phyloP scores from a whole-genome alignment of 2,113 vertebrate species.

The Ptyas mucosa region DNA sequence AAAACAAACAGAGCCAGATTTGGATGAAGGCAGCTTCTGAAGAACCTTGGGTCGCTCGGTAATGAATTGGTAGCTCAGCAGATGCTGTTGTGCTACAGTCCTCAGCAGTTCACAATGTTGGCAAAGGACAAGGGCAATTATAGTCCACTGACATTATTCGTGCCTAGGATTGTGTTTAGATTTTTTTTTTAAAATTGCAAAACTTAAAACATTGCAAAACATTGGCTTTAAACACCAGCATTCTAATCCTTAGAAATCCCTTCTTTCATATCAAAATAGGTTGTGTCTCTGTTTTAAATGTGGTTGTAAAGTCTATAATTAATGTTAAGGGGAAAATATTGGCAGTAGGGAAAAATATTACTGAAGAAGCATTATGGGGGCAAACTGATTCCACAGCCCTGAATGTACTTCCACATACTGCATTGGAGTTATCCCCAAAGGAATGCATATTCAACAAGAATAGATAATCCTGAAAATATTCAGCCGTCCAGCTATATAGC shows the following conservation, averaged over 20 bases:
- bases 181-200: neutral
- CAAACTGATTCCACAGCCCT: neutral
- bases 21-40: neutral
- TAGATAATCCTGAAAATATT: neutral
- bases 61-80: neutral
- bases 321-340: neutral
- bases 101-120: neutral
- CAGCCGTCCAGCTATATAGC: neutral
- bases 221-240: neutral
- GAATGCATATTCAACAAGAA: neutral
- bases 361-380: neutral
- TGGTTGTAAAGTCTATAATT: neutral
- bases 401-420: neutral
- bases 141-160: too few relatives aligned
- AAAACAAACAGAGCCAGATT: neutral
- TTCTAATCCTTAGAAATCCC: neutral
- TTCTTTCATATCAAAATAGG: neutral
- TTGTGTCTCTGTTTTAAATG: neutral
- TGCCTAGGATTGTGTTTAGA: neutral
- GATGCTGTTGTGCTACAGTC: neutral
- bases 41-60: neutral
- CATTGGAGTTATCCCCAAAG: neutral
- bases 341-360: neutral
- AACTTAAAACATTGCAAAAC: neutral
- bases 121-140: neutral